Base-by-base conservation (phyloP, 1,140 invertebrate species). In the Calephelis virginiensis region DNA sequence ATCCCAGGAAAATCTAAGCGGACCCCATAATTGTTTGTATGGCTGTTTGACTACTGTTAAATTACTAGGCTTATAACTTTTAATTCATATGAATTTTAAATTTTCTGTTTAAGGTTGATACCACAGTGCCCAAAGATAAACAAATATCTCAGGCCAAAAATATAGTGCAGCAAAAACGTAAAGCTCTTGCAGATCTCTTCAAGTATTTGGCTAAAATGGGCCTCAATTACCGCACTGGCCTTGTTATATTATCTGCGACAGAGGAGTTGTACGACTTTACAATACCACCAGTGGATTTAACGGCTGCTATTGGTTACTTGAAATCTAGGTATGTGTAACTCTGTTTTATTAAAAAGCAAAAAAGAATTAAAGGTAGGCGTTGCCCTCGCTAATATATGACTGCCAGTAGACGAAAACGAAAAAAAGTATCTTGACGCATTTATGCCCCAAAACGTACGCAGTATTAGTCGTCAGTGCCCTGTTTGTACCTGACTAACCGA, bases 181-280 rank as follows among this genome's bases (percentile, higher is more conserved):
- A 96, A 86, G 94, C 94, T 6, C 82, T 99, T 0, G 93, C 95
- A 0, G 96, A 98, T 91, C 92, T 98, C 28, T 98, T 98, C 78
- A 96, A 96, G 79, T 91, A 92, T 11, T 88, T 99, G 0, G 86
- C 93, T 1, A 91, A 93, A 63, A 91, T 96, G 72, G 97, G 97
- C 0, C 76, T 98, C 1, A 97, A 96, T 8, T 97, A 97, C 76
- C 93, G 95, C 66, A 94, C 93, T 5, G 97, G 97, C 4, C 86
- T 95, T 1, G 83, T 94, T 37, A 87, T 92, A 75, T 60, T 93
- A 13, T 80, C 86, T 0, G 77, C 85, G 0, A 73, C 77, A 7
- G 85, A 92, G 12, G 81, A 87, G 0, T 64, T 91, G n/a, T 86
- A 85, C 37, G 91, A 93, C 66, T 93, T 93, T 53, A 86, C 92